Evolutionary conservation across 2,113 vertebrate genomes (phyloP).

Genomic region (Thomomys bottae): DNA sequence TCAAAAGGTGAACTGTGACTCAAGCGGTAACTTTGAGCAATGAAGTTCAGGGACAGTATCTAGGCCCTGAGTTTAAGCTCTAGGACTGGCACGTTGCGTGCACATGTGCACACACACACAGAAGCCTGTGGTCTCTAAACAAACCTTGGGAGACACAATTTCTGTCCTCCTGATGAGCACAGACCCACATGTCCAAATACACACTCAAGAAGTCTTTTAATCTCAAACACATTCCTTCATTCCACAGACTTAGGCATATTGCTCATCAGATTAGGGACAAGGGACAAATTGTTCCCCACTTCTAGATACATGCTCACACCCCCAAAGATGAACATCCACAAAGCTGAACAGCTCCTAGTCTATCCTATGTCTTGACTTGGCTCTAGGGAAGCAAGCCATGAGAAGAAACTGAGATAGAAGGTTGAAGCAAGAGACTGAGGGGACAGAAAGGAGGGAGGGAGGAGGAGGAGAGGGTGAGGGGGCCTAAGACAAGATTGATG

Average conservation of each 20-base stretch:
- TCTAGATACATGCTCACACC: background rate
- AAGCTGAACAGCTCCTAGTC: background rate
- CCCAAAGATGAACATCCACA: no score
- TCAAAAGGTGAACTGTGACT: no score
- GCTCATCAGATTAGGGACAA: background rate
- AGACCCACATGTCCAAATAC: background rate
- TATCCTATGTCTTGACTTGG: slow-evolving; percentile 43
- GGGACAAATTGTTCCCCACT: background rate
- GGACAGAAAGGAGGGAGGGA: slow-evolving; percentile 22
- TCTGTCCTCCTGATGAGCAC: background rate
- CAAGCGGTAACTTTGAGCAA: no score
- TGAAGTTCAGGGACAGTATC: no score
- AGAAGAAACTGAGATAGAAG: slow-evolving; percentile 29
- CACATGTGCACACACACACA: background rate
- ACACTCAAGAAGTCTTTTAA: background rate
- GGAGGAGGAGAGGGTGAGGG: slow-evolving; percentile 79
- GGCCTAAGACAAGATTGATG: slow-evolving; percentile 89
- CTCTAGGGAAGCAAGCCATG: slow-evolving; percentile 56
- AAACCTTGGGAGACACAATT: background rate
- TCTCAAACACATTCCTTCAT: background rate
- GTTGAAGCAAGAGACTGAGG: slow-evolving; percentile 58
- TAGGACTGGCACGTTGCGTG: no score
- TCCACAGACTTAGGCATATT: background rate
- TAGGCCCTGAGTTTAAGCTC: no score
- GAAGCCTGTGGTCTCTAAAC: background rate